These are phyloP conservation scores for Chaenodraco wilsoni DNA, from an alignment of 2,797 vertebrate species.

Conservation along the genomic window DNA sequence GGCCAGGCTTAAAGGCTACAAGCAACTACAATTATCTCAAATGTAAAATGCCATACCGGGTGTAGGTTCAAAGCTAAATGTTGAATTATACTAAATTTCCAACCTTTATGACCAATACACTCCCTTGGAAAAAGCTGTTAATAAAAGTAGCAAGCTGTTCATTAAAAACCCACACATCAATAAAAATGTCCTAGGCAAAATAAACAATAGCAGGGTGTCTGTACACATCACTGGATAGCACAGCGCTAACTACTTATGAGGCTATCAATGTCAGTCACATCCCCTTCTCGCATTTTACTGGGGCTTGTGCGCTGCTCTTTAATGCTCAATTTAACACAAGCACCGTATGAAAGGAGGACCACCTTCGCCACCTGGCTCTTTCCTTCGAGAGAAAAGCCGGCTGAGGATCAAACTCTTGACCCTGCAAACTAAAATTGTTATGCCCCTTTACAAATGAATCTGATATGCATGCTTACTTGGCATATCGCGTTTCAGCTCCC, in stretches of 20 bases:
- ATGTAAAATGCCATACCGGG: constrained; percentile 18
- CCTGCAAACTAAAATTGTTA: constrained; percentile 47
- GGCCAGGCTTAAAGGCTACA: constrained; percentile 11
- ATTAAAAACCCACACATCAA: constrained; percentile 41
- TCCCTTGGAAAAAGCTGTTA: constrained; percentile 24
- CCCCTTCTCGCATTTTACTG: constrained; percentile 64
- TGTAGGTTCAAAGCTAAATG: constrained; percentile 25
- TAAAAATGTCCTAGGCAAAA: constrained; percentile 42
- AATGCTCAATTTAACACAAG: constrained; percentile 83
- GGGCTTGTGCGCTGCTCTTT: constrained; percentile 65
- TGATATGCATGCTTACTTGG: constrained; percentile 53
- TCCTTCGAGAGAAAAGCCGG: constrained; percentile 56
- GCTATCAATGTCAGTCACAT: constrained; percentile 69
- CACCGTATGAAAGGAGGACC: constrained; percentile 68
- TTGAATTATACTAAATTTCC: constrained; percentile 21
- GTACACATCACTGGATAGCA: constrained; percentile 44
- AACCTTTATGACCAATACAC: constrained; percentile 18
- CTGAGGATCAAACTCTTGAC: constrained; percentile 67
- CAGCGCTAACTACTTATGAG: constrained; percentile 72
- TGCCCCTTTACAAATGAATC: constrained; percentile 54
- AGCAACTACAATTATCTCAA: constrained; percentile 31
- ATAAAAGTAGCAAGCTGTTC: constrained; percentile 19
- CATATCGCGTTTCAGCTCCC: constrained; percentile 41
- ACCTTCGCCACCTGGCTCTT: constrained; percentile 61
- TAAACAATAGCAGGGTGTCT: constrained; percentile 39